Conservation (phyloP, 1,140 invertebrate species). For the Platorchestia sp. region DNA sequence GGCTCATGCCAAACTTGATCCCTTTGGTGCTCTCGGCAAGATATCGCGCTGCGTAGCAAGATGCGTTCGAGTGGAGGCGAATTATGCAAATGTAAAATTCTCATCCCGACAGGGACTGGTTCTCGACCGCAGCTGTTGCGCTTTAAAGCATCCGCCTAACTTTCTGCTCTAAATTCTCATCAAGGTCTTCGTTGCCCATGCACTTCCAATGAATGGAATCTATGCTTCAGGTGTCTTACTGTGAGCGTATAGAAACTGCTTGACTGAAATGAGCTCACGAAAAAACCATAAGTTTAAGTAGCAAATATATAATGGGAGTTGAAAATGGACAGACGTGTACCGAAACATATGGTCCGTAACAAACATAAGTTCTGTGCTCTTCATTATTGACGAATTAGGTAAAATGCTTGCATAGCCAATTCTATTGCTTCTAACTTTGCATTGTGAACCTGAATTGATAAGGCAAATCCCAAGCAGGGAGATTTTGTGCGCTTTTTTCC, state of each 20-base stretch:
- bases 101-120: not conserved
- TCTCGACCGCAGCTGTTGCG: not conserved
- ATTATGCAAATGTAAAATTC: conserved; percentile 2
- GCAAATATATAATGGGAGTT: no score
- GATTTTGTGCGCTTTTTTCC: not conserved
- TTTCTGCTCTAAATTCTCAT: not conserved
- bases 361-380: not conserved
- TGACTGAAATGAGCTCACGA: no score
- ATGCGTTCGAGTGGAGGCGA: not conserved
- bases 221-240: no score
- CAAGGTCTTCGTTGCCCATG: not conserved
- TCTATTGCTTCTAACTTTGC: not conserved
- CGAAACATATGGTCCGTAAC: no score
- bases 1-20: not conserved
- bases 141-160: not conserved
- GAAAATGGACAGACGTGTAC: no score
- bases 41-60: not conserved
- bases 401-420: not conserved
- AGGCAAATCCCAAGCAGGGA: not conserved
- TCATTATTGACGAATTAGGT: not conserved
- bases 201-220: not conserved
- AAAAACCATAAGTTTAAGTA: no score
- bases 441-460: not conserved
- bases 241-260: no score
- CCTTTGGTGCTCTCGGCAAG: not conserved